Percentiles rank a stretch among this genome's conserved stretches.
Evolutionary conservation across 2,113 vertebrate species (phyloP).

Genomic region (Phasianus colchicus): DNA sequence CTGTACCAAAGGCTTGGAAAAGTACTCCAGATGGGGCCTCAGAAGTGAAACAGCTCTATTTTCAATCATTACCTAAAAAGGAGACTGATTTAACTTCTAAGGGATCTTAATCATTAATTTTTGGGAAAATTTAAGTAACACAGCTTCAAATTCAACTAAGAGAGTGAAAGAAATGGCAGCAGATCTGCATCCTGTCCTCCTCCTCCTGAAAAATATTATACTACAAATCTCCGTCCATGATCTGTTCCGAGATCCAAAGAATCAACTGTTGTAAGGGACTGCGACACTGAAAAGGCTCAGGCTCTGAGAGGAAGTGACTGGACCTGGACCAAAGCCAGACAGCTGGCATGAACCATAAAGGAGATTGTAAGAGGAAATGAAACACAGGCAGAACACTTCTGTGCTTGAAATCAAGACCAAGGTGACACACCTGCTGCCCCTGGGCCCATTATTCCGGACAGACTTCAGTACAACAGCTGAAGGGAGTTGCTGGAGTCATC

Average conservation of each 20-base stretch:
- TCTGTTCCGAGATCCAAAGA: not conserved
- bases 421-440: not conserved
- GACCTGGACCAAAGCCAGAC: not conserved
- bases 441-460: not conserved
- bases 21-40: no score
- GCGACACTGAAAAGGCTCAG: not conserved
- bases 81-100: not conserved
- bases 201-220: rapidly evolving
- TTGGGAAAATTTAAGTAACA: rapidly evolving
- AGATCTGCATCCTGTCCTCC: not conserved
- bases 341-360: not conserved
- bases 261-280: not conserved
- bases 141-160: not conserved
- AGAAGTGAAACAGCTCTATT: not conserved
- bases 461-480: rapidly evolving
- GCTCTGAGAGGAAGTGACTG: not conserved
- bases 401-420: not conserved
- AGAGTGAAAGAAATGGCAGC: not conserved
- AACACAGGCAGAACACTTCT: not conserved
- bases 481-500: not conserved
- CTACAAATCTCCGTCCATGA: not conserved
- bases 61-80: not conserved
- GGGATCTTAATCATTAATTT: not conserved
- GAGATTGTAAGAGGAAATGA: not conserved
- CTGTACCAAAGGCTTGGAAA: no score